Base-by-base conservation (phyloP, 2,113 vertebrate genomes). In the Phoenicopterus ruber region DNA sequence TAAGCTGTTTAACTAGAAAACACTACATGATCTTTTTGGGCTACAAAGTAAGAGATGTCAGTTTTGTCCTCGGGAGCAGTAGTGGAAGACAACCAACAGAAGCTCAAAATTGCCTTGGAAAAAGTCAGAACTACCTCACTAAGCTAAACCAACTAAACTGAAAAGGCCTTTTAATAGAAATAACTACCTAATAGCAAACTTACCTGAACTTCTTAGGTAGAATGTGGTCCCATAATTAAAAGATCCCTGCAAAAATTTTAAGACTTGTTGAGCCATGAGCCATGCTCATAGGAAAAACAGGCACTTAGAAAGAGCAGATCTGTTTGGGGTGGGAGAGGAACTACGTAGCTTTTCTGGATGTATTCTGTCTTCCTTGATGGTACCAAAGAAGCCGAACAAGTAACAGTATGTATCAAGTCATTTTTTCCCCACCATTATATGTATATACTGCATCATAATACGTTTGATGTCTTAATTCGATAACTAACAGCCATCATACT, bases 141-240 rank as follows among this genome's bases (percentile, higher is more conserved):
- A 66, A 79, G 28, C 32, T 46, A 59, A 71, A 58, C 11, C 71
- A 65, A 58, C 18, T 22, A 52, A 73, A 58, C 44, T 25, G 52
- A 79, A 86, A 85, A 46, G 73, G 32, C 16, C 8, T 72, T 72
- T 46, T 66, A 46, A 59, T 58, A 22, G 32, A 38, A 65, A 52
- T 46, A 58, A 34, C 32, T 79, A 57, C 44, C 6, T 71, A 22
- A 52, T 32, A 66, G 18, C 26, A 65, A 80, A 46, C 19, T 66
- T 66, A 38, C 13, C 13, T 19, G n/a, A 92, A 54, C 2, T 1
- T 28, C 29, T 83, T 32, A 24, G 40, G 4, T 57, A 28, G 20
- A 86, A 74, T 34, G 20, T 0, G 0, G 29, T 36, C 29, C 38
- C 12, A 17, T 52, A 31, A 62, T 38, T 55, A 67, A 54, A 54